Evolutionary conservation across 2,113 vertebrate genomes (phyloP).

Genomic region (Hoplias malabaricus): DNA sequence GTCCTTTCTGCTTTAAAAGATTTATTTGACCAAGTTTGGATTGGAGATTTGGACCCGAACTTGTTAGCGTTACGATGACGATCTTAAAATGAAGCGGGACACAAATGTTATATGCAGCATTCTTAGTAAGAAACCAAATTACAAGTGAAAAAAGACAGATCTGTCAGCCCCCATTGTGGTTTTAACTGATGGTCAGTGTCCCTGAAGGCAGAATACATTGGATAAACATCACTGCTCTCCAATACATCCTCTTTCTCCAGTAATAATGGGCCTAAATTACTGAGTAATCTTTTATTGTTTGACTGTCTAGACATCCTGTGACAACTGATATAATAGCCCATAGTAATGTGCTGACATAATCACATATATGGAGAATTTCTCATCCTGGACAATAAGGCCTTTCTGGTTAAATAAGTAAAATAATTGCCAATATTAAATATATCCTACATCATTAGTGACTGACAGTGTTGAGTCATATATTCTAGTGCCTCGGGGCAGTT

Average conservation of each 20-base stretch:
- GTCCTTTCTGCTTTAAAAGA: no score
- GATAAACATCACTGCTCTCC: constrained; percentile 42
- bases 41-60: not conserved
- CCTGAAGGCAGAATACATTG: constrained; percentile 20
- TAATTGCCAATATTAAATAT: not conserved
- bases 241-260: constrained; percentile 37
- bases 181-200: constrained; percentile 23
- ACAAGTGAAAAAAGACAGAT: constrained; percentile 7
- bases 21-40: not conserved
- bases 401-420: not conserved
- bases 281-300: constrained; percentile 44
- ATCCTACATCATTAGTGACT: not conserved
- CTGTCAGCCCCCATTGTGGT: constrained; percentile 16
- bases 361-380: constrained; percentile 23
- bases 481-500: not conserved
- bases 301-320: constrained; percentile 45
- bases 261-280: constrained; percentile 37
- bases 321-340: constrained; percentile 45
- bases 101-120: not conserved
- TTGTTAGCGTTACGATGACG: not conserved
- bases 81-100: not conserved
- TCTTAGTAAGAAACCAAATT: not conserved
- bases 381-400: constrained; percentile 43
- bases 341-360: constrained; percentile 2
- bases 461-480: not conserved